These are phyloP conservation scores for Catharus fuscescens DNA, from an alignment of 2,113 vertebrate species.

Conservation along the genomic window DNA sequence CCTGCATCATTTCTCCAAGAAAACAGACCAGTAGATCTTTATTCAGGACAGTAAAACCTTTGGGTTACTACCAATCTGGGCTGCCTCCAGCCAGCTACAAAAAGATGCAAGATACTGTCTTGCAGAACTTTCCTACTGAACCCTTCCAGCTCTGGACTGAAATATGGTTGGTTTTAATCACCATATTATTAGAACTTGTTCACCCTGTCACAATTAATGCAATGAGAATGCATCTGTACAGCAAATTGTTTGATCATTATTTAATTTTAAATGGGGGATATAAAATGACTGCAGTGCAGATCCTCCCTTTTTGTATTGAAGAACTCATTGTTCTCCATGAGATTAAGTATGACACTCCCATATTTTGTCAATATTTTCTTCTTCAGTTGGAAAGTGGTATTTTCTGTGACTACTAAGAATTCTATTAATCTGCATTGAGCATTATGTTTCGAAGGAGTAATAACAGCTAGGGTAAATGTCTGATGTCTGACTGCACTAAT, in stretches of 20 bases:
- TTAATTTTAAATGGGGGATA: constrained; percentile 26
- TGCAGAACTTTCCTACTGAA: background rate
- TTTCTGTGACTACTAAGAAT: background rate
- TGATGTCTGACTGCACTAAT: background rate
- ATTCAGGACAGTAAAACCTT: background rate
- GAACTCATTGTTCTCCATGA: background rate
- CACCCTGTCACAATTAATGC: background rate
- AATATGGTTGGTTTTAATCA: background rate
- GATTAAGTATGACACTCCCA: background rate
- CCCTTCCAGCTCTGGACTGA: background rate
- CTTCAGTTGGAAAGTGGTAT: background rate
- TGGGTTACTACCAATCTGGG: background rate
- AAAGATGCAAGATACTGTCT: background rate
- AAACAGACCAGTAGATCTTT: background rate
- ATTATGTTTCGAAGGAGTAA: background rate
- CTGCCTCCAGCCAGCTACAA: background rate
- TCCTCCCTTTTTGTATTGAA: constrained; percentile 14
- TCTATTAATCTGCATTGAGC: background rate
- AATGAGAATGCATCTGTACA: background rate
- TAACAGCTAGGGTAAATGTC: background rate
- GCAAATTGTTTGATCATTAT: constrained; percentile 34
- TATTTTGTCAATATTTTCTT: background rate
- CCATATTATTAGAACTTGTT: constrained; percentile 56
- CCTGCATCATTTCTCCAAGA: background rate
- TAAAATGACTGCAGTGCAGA: constrained; percentile 13